Evolutionary conservation across 2,888 invertebrate genomes (phyloP), one percentile per base, ranked within the genome.

Genomic region (Clusia tigrina): DNA sequence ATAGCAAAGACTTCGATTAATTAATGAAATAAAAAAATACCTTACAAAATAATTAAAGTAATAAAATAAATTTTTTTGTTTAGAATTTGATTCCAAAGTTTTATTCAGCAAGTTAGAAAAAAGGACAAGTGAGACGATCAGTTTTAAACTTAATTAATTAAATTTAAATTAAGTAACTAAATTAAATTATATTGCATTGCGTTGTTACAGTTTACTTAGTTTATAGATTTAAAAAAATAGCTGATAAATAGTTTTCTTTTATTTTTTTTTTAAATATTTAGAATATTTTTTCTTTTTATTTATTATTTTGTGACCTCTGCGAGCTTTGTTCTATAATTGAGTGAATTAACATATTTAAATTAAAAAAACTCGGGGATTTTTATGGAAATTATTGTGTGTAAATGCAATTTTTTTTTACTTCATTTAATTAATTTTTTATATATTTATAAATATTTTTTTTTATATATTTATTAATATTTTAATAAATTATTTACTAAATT

Each of bases 81-180:
- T 54, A 64, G 67, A 70, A 67, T 67, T 69, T 58, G 42, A 67
- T 66, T 67, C 62, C 64, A 59, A 63, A 57, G 48, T 58, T 23
- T 63, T 62, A 60, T 42, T 42, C 24, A 26, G 2, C 26, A 64
- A 54, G 64, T 70, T 68, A 69, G 78, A 73, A 78, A 78, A 78
- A 75, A 77, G 76, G 78, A 78, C 78, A 78, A 78, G 77, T 77
- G 76, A 73, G 54, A 58, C 23, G 18, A 53, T 37, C 20, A 10
- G 15, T 32, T 60, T 23, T 58, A 2, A 26, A 54, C 18, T 26
- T 2, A 24, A 48, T 42, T 42, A 6, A 58, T 32, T 60, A n/a
- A 55, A 53, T 55, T 62, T 57, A 54, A 52, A 63, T 54, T 59
- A 58, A 59, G 32, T 62, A 58, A 46, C 59, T 64, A 57, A 59